A percentile compares a stretch with the other conserved stretches of the same genome.
These are phyloP conservation scores for Lagocephalus sceleratus DNA, from an alignment of 2,797 vertebrate species.

Conservation along the genomic window DNA sequence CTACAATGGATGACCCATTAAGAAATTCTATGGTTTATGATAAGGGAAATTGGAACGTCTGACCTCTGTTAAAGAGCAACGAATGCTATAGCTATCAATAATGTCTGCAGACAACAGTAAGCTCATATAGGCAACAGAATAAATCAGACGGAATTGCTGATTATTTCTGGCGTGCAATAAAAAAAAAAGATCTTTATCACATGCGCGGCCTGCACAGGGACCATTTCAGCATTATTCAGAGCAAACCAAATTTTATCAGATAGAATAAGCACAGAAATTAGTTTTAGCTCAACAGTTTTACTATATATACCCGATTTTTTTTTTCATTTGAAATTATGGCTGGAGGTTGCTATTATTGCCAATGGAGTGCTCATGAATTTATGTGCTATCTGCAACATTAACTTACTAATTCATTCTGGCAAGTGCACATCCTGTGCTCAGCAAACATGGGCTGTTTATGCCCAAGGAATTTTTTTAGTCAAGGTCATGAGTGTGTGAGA, in stretches of 20 bases:
- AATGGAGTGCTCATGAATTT: slow-evolving; percentile 11
- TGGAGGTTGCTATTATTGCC: slow-evolving; percentile 43
- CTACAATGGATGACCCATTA: slow-evolving; percentile 1
- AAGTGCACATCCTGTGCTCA: slow-evolving; percentile 29
- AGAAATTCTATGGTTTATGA: slow-evolving; percentile 12
- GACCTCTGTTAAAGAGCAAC: slow-evolving; percentile 32
- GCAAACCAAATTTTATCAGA: slow-evolving; percentile 35
- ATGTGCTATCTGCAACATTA: slow-evolving; percentile 34
- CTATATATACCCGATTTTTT: slow-evolving; percentile 36
- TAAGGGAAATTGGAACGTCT: slow-evolving; percentile 13
- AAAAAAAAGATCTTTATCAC: slow-evolving; percentile 33
- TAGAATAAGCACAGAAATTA: slow-evolving; percentile 42
- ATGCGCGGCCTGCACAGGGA: slow-evolving; percentile 17
- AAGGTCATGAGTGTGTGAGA: slow-evolving; percentile 40
- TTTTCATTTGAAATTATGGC: slow-evolving; percentile 42
- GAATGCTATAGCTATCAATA: slow-evolving; percentile 16
- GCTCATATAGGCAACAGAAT: slow-evolving; percentile 16
- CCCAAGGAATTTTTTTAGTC: slow-evolving; percentile 39
- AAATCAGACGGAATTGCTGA: slow-evolving; percentile 30
- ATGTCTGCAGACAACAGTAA: slow-evolving; percentile 1
- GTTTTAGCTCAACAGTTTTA: slow-evolving; percentile 41
- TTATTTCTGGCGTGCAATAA: slow-evolving; percentile 23
- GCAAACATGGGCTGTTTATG: slow-evolving; percentile 38
- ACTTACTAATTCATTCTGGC: slow-evolving; percentile 24
- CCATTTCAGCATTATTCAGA: slow-evolving; percentile 25